phyloP scores from a whole-genome alignment of 1,140 invertebrate genomes.

The Zaprionus camerounensis region DNA sequence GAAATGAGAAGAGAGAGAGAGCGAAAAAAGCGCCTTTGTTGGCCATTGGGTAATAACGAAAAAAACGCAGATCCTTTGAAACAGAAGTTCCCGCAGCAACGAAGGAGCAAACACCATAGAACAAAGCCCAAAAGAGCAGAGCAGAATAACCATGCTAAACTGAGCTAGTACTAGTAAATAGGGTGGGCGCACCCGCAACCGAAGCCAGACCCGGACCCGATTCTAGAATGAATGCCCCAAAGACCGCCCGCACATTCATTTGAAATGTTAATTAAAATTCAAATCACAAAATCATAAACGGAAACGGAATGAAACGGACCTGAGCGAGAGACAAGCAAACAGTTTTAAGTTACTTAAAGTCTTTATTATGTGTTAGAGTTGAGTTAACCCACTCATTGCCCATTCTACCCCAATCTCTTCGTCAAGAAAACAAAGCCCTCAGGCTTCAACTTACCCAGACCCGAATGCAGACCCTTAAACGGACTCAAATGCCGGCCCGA shows the following conservation, averaged over 20 bases:
- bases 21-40: neutral
- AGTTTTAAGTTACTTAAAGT: constrained; percentile 82
- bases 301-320: constrained; percentile 33
- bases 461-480: constrained; percentile 14
- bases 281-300: constrained; percentile 63
- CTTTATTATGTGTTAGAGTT: constrained; percentile 79
- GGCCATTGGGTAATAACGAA: neutral
- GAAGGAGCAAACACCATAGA: constrained; percentile 9
- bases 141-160: constrained; percentile 21
- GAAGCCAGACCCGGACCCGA: neutral
- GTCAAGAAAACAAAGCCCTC: constrained; percentile 20
- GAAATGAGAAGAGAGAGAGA: neutral
- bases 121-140: constrained; percentile 20
- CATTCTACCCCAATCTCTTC: constrained; percentile 23
- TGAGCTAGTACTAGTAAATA: constrained; percentile 17
- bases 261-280: constrained; percentile 81
- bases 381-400: constrained; percentile 75
- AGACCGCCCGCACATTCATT: constrained; percentile 59
- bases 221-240: neutral
- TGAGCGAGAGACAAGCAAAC: constrained; percentile 69
- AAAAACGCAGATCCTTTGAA: constrained; percentile 11
- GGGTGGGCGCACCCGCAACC: neutral
- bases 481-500: neutral
- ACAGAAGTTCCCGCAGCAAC: neutral
- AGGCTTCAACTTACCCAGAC: constrained; percentile 26